Base-by-base conservation (phyloP, 2,797 vertebrate species). In the Graptemys geographica region DNA sequence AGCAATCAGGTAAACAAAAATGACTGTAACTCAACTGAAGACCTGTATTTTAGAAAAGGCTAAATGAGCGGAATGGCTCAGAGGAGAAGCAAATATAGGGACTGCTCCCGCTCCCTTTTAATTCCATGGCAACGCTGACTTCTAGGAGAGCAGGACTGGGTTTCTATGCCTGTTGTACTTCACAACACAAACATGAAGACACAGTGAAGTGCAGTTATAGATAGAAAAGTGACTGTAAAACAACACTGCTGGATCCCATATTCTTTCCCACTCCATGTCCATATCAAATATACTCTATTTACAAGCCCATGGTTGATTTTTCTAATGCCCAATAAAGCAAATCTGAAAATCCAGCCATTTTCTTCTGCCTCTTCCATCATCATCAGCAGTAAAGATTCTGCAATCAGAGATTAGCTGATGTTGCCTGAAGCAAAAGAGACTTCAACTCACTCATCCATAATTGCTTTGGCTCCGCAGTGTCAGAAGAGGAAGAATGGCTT, bases 401-500 rank as follows among this genome's bases (percentile, higher is more conserved):
- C 53, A 84, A 62, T 37, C 53, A 52, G 57, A 6, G 51, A 51
- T 15, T 51, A 53, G 49, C 85, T 59, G 56, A 89, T 33, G n/a
- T 72, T 37, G 72, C 8, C 81, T 89, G 90, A 23, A 81, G 80
- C 90, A 69, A 94, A 91, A 31, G 5, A 86, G 87, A 86, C 86
- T 81, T 59, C 65, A 53, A 8, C 0, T 56, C 74, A 49, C 62
- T 90, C 83, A 79, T 56, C 81, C 4, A 3, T 28, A 79, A 44
- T 1, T 49, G 72, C 56, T n/a, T 3, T 74, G 87, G 72, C 83
- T 83, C 76, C 27, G 47, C 62, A 52, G 87, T 49, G 47, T 19
- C 15, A 28, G 0, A 9, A 33, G 28, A 76, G 69, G 65, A 76
- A 79, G 74, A 49, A 49, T 5, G 74, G 74, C 15, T 78, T 78